Percentiles rank a stretch among this genome's conserved stretches.
These are phyloP conservation scores for Osmoderma eremita DNA, from an alignment of 2,888 invertebrate species.

Conservation along the genomic window DNA sequence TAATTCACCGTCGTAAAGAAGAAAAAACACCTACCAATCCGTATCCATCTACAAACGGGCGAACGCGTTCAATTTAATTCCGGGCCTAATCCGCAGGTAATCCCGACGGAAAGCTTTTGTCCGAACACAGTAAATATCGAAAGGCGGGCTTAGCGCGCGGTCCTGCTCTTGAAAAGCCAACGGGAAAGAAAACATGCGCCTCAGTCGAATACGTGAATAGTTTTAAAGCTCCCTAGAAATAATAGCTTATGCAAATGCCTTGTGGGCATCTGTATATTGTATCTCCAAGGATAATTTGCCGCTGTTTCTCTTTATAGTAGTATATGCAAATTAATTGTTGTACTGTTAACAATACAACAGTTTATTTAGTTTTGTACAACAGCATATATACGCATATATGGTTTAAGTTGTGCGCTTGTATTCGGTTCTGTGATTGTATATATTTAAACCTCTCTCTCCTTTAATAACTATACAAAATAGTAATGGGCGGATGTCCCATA, in stretches of 20 bases:
- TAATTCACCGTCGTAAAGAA: neutral
- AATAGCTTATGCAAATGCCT: neutral
- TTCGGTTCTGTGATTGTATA: no score
- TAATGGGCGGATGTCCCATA: no score
- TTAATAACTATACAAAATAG: no score
- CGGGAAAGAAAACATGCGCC: constrained; percentile 1
- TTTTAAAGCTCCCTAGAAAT: neutral
- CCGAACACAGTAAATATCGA: constrained; percentile 23
- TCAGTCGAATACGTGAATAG: constrained; percentile 19
- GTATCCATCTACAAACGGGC: neutral
- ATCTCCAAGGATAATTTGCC: no score
- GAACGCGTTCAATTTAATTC: constrained; percentile 21
- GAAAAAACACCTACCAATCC: neutral
- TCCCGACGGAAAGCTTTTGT: constrained; percentile 25
- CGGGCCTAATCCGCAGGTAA: constrained; percentile 24
- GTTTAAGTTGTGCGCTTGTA: no score
- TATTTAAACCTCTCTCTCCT: no score
- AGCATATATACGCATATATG: no score
- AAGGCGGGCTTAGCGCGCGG: constrained; percentile 7
- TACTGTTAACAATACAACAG: no score
- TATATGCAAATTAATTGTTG: no score
- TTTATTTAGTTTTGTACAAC: no score
- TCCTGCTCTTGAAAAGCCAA: constrained; percentile 18
- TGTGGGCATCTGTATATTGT: no score
- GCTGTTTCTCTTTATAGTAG: no score